Base-by-base conservation (phyloP, 1,140 invertebrate genomes). In the Acromyrmex echinatior region DNA sequence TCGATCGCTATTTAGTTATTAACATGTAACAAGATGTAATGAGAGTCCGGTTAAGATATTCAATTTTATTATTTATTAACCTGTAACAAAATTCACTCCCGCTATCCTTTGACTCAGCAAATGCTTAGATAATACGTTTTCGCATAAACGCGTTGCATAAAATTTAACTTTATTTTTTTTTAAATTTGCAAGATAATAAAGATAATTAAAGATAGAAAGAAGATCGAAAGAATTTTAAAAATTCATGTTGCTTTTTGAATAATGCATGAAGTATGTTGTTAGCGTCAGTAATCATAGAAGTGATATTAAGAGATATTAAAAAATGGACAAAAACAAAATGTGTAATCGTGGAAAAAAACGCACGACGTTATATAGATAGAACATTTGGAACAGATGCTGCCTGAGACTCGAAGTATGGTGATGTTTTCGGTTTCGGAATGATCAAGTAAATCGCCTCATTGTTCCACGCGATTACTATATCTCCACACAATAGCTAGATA, bases 381-480 rank as follows among this genome's bases (percentile, higher is more conserved):
- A 84, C 73, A 74, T 62, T 49, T 35, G n/a, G 14, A 21, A 74
- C 70, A 74, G 4, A 31, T 62, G 35, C 31, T 60, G n/a, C 35
- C 28, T 14, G n/a, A 71, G 14, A 18, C 18, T 39, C n/a, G 31
- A 25, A 1, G 9, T 21, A n/a, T 70, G 31, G 18, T 14, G 14
- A 35, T 45, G n/a, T 25, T 56, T 80, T 70, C 35, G 51, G 10
- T 9, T 66, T 35, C 35, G n/a, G 51, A 21, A 21, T 25, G 25
- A 79, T 56, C 49, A 28, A 81, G 78, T 31, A 70, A 45, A 70
- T n/a, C 18, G 9, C 5, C 56, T 21, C 12, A 16, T 31, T 18
- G 10, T 70, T 70, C 5, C 66, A 21, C 1, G 66, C 31, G 66
- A 73, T 81, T 81, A 16, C 18, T 71, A 3, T 71, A 79, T 73